These are phyloP conservation scores for Microtus oregoni DNA, from an alignment of 2,113 vertebrate species.

Conservation along the genomic window DNA sequence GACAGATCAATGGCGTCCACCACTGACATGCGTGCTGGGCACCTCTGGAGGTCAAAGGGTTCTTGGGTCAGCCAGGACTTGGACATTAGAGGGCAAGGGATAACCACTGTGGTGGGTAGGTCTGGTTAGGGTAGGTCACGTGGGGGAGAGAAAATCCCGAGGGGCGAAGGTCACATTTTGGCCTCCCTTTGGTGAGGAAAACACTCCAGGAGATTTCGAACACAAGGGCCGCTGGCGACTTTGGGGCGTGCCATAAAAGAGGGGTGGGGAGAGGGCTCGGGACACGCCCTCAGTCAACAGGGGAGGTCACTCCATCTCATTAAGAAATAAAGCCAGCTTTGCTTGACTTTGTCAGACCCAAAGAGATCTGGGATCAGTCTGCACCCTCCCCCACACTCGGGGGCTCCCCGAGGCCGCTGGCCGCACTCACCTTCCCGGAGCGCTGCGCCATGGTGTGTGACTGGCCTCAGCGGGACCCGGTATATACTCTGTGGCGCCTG, in stretches of 20 bases:
- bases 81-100: not conserved
- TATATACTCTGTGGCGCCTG: conserved; percentile 85
- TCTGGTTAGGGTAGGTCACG: not conserved
- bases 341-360: too few relatives aligned
- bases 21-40: not conserved
- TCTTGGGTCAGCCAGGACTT: accelerated
- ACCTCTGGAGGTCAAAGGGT: not conserved
- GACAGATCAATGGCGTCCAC: not conserved
- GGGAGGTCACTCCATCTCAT: too few relatives aligned
- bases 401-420: accelerated
- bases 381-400: not conserved
- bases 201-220: not conserved
- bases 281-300: not conserved
- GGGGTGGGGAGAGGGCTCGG: accelerated
- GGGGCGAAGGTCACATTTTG: too few relatives aligned
- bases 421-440: conserved; percentile 94
- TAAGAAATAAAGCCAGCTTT: not conserved
- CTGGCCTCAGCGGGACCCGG: conserved; percentile 7
- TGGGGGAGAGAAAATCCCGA: not conserved
- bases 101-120: too few relatives aligned
- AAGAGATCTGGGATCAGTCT: not conserved
- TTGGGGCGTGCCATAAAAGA: not conserved
- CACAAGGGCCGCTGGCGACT: too few relatives aligned
- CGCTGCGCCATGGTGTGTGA: conserved; percentile 92
- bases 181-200: not conserved